These are phyloP conservation scores for Lumbricus terrestris DNA, from an alignment of 2,888 invertebrate species.

Conservation along the genomic window DNA sequence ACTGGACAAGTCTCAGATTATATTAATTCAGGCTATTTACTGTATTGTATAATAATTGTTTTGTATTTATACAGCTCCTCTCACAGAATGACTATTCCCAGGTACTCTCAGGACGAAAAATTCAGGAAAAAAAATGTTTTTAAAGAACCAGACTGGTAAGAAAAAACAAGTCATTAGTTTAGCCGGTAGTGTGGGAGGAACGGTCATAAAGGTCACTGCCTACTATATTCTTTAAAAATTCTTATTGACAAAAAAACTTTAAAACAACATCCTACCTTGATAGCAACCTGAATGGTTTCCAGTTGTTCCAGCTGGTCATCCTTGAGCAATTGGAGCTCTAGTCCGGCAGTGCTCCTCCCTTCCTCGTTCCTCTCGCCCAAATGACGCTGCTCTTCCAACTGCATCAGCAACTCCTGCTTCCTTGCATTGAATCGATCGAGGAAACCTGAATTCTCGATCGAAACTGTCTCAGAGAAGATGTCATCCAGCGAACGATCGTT, in stretches of 20 bases:
- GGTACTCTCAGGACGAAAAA: too few relatives aligned
- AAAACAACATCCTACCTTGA: constrained; percentile 32
- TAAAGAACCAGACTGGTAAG: too few relatives aligned
- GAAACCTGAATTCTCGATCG: not conserved
- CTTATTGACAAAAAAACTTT: not conserved
- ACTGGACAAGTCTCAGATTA: not conserved
- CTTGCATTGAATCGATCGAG: not conserved
- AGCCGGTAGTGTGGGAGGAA: too few relatives aligned
- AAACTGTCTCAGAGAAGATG: not conserved
- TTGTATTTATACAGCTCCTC: too few relatives aligned
- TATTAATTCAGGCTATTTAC: too few relatives aligned
- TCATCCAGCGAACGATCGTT: not conserved
- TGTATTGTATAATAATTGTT: too few relatives aligned
- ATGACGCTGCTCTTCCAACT: not conserved
- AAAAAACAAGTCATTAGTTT: too few relatives aligned
- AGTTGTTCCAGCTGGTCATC: constrained; percentile 39
- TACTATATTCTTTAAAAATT: not conserved
- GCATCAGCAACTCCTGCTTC: not conserved
- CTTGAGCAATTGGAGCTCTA: constrained; percentile 42
- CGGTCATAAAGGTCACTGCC: not conserved
- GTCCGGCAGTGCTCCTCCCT: not conserved
- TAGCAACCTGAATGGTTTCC: constrained; percentile 39
- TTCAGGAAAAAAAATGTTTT: too few relatives aligned
- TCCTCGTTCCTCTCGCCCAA: not conserved
- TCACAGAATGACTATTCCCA: not conserved